These are phyloP conservation scores for Andrena cerasifolii DNA, from an alignment of 1,140 invertebrate species.

Conservation along the genomic window DNA sequence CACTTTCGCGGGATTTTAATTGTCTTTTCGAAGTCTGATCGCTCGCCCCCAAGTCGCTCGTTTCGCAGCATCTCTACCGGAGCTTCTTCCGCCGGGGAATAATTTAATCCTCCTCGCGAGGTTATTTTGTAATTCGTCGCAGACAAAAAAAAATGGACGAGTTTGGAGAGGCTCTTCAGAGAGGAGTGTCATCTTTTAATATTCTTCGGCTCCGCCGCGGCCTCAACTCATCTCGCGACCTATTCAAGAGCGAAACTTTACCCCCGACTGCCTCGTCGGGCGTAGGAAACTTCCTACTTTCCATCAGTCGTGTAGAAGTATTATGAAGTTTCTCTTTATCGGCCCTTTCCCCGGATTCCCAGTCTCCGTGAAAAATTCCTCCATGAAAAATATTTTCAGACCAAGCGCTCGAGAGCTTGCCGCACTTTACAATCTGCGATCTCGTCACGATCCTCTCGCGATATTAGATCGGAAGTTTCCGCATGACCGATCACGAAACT, in stretches of 20 bases:
- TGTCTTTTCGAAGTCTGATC: not conserved
- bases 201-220: not conserved
- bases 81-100: not conserved
- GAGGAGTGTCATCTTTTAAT: not conserved
- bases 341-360: not conserved
- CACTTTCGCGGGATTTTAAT: not conserved
- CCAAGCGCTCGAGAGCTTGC: not conserved
- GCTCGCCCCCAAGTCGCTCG: not conserved
- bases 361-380: not conserved
- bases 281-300: not conserved
- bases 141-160: not conserved
- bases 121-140: not conserved
- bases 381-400: too few species aligned
- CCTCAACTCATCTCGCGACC: not conserved
- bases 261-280: not conserved
- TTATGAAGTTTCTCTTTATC: constrained; percentile 4
- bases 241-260: constrained; percentile 11
- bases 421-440: not conserved
- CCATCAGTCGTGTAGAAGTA: not conserved
- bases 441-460: not conserved
- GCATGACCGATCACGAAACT: too few species aligned
- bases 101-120: not conserved
- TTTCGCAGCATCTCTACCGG: not conserved
- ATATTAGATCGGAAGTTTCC: too few species aligned
- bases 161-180: not conserved